Conservation (phyloP, 2,113 vertebrate genomes). For the Bubo scandiacus region DNA sequence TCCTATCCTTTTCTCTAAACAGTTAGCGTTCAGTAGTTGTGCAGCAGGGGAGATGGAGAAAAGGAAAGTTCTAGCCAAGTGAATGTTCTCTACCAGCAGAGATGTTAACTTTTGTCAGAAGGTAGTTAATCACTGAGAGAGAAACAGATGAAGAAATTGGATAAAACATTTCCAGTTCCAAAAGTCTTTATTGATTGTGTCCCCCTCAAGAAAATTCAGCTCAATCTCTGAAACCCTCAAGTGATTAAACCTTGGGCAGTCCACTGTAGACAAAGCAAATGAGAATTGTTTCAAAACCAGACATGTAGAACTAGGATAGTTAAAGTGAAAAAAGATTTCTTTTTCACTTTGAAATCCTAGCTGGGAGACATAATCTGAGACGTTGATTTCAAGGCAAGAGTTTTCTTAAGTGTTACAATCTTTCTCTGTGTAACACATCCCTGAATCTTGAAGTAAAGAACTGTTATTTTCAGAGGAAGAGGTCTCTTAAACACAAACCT, state of each 20-base stretch:
- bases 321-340: background rate
- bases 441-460: background rate
- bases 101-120: conserved; percentile 41
- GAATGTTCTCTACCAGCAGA: conserved; percentile 39
- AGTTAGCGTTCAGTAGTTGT: background rate
- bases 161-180: conserved; percentile 58
- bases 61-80: conserved; percentile 12
- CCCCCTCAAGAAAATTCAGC: conserved; percentile 52
- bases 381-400: background rate
- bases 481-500: background rate
- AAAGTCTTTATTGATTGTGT: conserved; percentile 66
- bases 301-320: background rate
- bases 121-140: conserved; percentile 57
- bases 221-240: conserved; percentile 44
- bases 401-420: background rate
- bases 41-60: background rate
- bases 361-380: background rate
- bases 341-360: conserved; percentile 17
- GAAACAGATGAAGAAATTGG: conserved; percentile 55
- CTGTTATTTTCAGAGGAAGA: background rate
- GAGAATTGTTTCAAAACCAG: conserved; percentile 57
- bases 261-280: conserved; percentile 44
- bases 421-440: background rate
- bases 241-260: conserved; percentile 52
- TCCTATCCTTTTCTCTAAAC: conserved; percentile 17